Conservation (phyloP, 2,888 invertebrate genomes). For the Heliconius aoede region DNA sequence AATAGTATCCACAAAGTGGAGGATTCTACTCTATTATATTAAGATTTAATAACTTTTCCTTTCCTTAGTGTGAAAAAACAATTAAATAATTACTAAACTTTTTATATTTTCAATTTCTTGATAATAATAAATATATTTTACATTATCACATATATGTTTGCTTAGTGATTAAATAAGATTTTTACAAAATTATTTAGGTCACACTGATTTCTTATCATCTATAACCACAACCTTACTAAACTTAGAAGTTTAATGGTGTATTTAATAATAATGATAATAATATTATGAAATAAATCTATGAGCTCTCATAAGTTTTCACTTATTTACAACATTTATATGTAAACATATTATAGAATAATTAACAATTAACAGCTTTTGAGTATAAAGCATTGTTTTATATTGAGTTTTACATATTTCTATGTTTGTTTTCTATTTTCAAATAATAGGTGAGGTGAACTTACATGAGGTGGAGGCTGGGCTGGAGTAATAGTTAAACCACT, state of each 20-base stretch:
- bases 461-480: slow-evolving; percentile 83
- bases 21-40: too few species aligned
- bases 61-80: not conserved
- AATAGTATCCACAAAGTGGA: too few species aligned
- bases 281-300: not conserved
- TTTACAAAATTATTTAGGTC: slow-evolving; percentile 13
- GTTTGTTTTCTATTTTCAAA: not conserved
- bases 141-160: not conserved
- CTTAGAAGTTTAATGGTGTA: not conserved
- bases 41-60: too few species aligned
- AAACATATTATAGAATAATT: too few species aligned
- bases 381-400: not conserved
- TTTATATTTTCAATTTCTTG: not conserved
- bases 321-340: not conserved
- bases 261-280: not conserved
- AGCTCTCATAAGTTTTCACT: not conserved
- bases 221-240: slow-evolving; percentile 4
- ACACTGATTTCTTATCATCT: slow-evolving; percentile 11
- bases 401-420: not conserved
- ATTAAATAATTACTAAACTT: not conserved
- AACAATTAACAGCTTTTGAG: not conserved
- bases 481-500: slow-evolving; percentile 86
- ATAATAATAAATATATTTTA: not conserved
- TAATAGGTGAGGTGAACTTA: slow-evolving; percentile 60
- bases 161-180: slow-evolving; percentile 1